phyloP scores from a whole-genome alignment of 1,140 invertebrate species.

The Hylaeus volcanicus region DNA sequence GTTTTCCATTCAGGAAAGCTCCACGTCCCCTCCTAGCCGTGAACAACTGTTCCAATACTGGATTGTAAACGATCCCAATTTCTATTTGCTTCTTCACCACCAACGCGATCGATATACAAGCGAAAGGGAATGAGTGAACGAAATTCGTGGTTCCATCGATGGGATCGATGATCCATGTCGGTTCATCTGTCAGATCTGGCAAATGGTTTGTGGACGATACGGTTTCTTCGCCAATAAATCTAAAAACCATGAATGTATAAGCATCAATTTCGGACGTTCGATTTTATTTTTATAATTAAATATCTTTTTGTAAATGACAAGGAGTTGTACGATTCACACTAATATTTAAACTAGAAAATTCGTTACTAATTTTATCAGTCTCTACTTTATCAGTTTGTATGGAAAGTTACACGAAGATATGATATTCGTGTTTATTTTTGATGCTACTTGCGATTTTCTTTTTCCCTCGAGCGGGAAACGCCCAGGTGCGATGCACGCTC shows the following conservation, averaged over 20 bases:
- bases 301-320: too few species aligned
- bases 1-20: constrained; percentile 87
- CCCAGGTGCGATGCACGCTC: too few species aligned
- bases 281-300: neutral
- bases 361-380: too few species aligned
- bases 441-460: too few species aligned
- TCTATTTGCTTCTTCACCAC: constrained; percentile 85
- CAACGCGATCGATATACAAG: constrained; percentile 86
- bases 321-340: too few species aligned
- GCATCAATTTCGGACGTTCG: neutral
- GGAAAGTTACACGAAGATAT: too few species aligned
- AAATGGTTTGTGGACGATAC: constrained; percentile 82
- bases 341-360: too few species aligned
- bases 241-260: constrained; percentile 68
- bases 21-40: constrained; percentile 87
- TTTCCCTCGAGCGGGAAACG: too few species aligned
- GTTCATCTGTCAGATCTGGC: constrained; percentile 86
- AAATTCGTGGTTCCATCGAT: constrained; percentile 90
- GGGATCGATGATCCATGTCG: constrained; percentile 95
- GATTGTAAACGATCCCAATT: constrained; percentile 90
- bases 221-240: constrained; percentile 94
- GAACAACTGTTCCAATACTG: constrained; percentile 87
- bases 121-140: constrained; percentile 84
- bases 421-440: too few species aligned
- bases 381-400: too few species aligned